Evolutionary conservation across 2,113 vertebrate species (phyloP), one percentile per base, ranked within the genome.

Genomic region (Verasper variegatus): DNA sequence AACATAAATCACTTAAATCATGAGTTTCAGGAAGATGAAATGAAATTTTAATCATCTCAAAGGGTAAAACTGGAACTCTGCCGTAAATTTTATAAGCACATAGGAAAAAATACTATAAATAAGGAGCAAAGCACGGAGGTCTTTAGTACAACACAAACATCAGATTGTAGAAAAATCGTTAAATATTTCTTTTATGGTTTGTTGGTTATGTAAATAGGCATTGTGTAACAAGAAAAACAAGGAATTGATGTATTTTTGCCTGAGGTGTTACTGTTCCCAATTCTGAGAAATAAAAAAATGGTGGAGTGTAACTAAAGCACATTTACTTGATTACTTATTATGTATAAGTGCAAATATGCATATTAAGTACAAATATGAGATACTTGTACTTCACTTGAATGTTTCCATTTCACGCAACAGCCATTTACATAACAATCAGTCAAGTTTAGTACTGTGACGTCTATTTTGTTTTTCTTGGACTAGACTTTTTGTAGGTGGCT

Each of bases 1-100:
- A 73, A 26, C 24, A 23, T 80, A 78, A 76, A 84, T 75, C 35
- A 56, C 14, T 57, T 57, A 71, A 78, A 83, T 80, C 61, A 74
- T 37, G 59, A 68, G 67, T 73, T 67, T 77, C 12, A 45, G 62
- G 58, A 61, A 68, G 67, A 84, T 61, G 11, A 73, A 74, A 56
- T 78, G n/a, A 37, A 62, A 75, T 67, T 63, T 47, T 45, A 61
- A 78, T 78, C 4, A 78, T 80, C 62, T 72, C 58, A 11, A 14
- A 31, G 31, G 31, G 31, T 31, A 31, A 31, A 61, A 68, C 20
- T 56, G 63, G 67, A 78, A 65, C 55, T 10, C 21, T 31, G 69
- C 63, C 77, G 61, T 65, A 75, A 18, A 68, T 66, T 65, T 69
- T 45, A 35, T 54, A 14, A 68, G 31, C 61, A 56, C 0, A 21